Base-by-base conservation (phyloP, 1,140 invertebrate genomes). In the Oedothorax gibbosus region DNA sequence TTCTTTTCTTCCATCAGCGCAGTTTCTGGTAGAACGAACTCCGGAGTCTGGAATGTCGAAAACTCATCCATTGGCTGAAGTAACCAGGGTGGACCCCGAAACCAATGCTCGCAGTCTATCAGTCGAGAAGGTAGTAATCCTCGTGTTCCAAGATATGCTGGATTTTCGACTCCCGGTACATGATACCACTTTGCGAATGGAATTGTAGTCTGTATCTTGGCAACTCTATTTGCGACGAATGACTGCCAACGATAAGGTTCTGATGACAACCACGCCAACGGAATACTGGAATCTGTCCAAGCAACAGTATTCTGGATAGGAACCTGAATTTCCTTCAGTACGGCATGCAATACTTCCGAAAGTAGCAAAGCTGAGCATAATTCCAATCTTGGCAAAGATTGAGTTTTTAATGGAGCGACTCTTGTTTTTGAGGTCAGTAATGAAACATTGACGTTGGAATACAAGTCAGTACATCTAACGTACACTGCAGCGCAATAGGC, bases 371-470 rank as follows among this genome's bases (percentile, higher is more conserved):
- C 77, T n/a, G 60, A 56, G 66, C 77, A 85, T 1, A 85, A 49
- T 85, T 73, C 88, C 6, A 88, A 60, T 56, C 87, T 72, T 15
- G 87, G 88, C 0, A 50, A 10, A 0, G 88, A 87, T 57, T 90
- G 20, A 7, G 75, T n/a, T 51, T 89, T 88, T 77, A 91, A 89
- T 73, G 88, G 91, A 73, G 78, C 83, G 35, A 88, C 56, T 9
- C 88, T 85, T 21, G 78, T 53, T 81, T 81, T 81, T 81, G 78
- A 66, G 6, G 10, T 15, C 14, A 79, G 12, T 10, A 72, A 35
- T 66, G 81, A 21, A 60, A 62, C 60, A 12, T 20, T 15, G 10
- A 15, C 50, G 2, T 35, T 73, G 0, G 69, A 18, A n/a, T 56
- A 20, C 12, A 77, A 15, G 5, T 35, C 35, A 35, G 35, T 35